These are phyloP conservation scores for Pseudorasbora parva DNA, from an alignment of 2,113 vertebrate species.

Conservation along the genomic window DNA sequence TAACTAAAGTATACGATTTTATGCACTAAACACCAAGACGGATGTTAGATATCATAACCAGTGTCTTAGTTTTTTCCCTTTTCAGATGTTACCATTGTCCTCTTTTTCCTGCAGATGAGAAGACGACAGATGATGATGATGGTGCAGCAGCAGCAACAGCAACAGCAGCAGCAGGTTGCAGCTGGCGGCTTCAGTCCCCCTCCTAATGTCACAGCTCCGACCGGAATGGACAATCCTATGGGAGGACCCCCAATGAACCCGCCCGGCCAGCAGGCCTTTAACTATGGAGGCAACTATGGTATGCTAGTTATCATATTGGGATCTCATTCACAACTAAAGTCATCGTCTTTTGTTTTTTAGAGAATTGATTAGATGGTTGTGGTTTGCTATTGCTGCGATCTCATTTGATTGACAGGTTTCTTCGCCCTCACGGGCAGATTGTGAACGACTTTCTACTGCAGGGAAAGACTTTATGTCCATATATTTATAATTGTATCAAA, in stretches of 20 bases:
- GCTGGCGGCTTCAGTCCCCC: constrained; percentile 89
- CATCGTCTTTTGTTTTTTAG: too few species aligned
- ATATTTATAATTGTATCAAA: too few species aligned
- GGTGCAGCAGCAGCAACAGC: constrained; percentile 83
- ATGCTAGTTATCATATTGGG: constrained; percentile 48
- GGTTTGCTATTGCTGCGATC: too few species aligned
- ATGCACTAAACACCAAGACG: too few species aligned
- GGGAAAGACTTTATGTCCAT: too few species aligned
- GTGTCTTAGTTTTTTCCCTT: too few species aligned
- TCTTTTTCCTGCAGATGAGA: constrained; percentile 81
- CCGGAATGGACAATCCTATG: constrained; percentile 86
- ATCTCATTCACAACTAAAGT: too few species aligned
- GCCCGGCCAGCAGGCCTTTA: constrained; percentile 87
- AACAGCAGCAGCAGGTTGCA: constrained; percentile 74
- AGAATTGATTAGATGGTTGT: too few species aligned
- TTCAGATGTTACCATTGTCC: background rate
- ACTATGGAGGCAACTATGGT: constrained; percentile 91
- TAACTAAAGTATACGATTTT: background rate
- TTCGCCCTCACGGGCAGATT: too few species aligned
- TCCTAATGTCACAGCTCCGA: constrained; percentile 91
- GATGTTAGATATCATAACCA: background rate
- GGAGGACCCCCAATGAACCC: constrained; percentile 81
- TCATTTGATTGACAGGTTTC: too few species aligned
- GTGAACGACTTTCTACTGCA: too few species aligned
- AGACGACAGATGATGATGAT: constrained; percentile 90